Evolutionary conservation across 2,888 invertebrate genomes (phyloP), one percentile per base, ranked within the genome.

Genomic region (Drosophila kanekoi): DNA sequence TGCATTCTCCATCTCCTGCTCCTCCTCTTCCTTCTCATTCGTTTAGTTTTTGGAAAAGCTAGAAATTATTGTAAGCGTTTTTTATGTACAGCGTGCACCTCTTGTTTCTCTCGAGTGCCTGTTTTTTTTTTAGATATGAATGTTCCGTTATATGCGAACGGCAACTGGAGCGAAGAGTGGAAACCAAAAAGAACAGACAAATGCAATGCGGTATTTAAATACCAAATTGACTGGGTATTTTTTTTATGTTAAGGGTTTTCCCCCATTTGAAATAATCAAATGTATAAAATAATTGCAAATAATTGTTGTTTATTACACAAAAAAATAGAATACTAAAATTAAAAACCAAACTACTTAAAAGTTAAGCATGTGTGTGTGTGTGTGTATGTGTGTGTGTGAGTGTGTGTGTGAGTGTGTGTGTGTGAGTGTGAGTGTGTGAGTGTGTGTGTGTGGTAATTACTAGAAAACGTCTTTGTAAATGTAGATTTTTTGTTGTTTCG

Each of bases 391-490:
- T 14, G 33, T 48, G 48, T 66, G 18, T 71, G 18, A 2, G 61
- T 62, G 53, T 70, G 69, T 32, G 53, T 44, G 58, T 49, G 44
- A 57, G n/a, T 59, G 23, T 44, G 54, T 73, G 69, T 79, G 63
- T 32, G 53, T 44, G 58, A 47, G 44, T 59, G n/a, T 59, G 23
- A 41, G 51, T 35, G 53, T 44, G 54, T 49, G 44, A 59, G 10
- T 62, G 33, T 16, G 35, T 48, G 49, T 66, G 61, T 62, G 53
- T 70, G 69, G 58, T 76, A 86, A 82, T 85, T 84, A 84, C 84
- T 84, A 84, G 89, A 83, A 84, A 83, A 89, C 89, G 84, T 88
- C 84, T 85, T 85, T 89, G 84, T 87, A 80, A 88, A 71, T 71
- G 86, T 88, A 82, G 71, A 56, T 64, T 75, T 64, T 67, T 75